Conservation (phyloP, 2,113 vertebrate genomes). For the Origma solitaria region DNA sequence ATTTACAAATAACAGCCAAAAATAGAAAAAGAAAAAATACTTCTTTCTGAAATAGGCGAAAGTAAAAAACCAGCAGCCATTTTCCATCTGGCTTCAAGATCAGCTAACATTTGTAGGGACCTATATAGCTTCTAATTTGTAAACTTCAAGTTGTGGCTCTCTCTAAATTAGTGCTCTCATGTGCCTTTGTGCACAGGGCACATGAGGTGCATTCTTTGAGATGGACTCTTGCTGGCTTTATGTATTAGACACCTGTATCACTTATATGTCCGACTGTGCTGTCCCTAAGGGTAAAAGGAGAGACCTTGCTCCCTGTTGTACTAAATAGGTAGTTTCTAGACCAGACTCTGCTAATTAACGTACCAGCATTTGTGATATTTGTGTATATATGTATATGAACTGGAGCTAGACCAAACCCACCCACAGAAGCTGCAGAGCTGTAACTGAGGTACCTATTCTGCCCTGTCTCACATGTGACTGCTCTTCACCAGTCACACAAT, state of each 20-base stretch:
- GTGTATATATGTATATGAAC: not conserved
- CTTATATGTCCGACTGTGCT: not conserved
- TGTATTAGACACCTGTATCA: not conserved
- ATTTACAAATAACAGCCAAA: not conserved
- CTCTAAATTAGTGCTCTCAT: not conserved
- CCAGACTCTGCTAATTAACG: not conserved
- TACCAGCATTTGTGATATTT: not conserved
- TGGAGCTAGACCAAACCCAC: not conserved
- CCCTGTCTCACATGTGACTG: not conserved
- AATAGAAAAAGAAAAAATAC: not conserved
- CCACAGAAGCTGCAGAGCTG: not conserved
- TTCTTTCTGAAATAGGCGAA: not conserved
- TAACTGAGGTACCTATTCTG: not conserved
- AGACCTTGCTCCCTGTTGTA: not conserved
- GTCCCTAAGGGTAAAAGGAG: not conserved
- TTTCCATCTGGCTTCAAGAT: not conserved
- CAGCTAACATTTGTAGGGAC: not conserved
- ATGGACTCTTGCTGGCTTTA: not conserved
- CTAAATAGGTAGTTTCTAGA: not conserved
- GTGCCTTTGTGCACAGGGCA: not conserved
- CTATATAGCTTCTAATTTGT: not conserved
- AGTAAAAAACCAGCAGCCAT: not conserved
- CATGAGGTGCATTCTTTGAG: too few species aligned
- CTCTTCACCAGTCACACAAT: not conserved
- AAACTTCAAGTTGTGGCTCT: not conserved